Percentiles rank a stretch among this genome's conserved stretches.
These are phyloP conservation scores for Mimachlamys varia DNA, from an alignment of 2,888 invertebrate genomes.

Conservation along the genomic window DNA sequence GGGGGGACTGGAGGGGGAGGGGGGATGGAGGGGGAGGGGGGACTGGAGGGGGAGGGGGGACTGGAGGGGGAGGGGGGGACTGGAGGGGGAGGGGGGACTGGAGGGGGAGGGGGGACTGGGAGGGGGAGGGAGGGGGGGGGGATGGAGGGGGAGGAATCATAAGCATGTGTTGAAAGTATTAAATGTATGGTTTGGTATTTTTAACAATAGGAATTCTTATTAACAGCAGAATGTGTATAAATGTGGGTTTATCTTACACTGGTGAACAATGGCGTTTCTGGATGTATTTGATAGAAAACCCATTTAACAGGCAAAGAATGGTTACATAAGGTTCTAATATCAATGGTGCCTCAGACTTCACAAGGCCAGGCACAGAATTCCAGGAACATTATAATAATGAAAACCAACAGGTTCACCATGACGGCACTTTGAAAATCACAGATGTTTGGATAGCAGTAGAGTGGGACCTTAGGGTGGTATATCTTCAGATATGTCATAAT, in stretches of 20 bases:
- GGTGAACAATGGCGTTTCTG: neutral
- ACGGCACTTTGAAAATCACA: neutral
- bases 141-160: neutral
- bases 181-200: slow-evolving; percentile 12
- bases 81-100: neutral
- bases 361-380: neutral
- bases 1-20: neutral
- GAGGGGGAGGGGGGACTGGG: too few relatives aligned
- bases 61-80: neutral
- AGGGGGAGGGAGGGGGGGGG: too few relatives aligned
- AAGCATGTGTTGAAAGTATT: slow-evolving; percentile 29
- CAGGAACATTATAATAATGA: slow-evolving; percentile 20
- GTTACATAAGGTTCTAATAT: neutral
- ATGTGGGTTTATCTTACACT: neutral
- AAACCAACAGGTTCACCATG: slow-evolving; percentile 15
- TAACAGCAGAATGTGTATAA: neutral
- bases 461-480: neutral
- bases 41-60: too few relatives aligned
- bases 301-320: neutral
- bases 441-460: neutral
- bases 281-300: neutral
- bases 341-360: neutral
- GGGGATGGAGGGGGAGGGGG: too few relatives aligned
- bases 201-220: neutral
- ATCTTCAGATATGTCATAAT: slow-evolving; percentile 19